Percentiles rank a stretch among this genome's conserved stretches.
Conservation (phyloP, 2,888 invertebrate genomes). For the Campopleginae sp. region DNA sequence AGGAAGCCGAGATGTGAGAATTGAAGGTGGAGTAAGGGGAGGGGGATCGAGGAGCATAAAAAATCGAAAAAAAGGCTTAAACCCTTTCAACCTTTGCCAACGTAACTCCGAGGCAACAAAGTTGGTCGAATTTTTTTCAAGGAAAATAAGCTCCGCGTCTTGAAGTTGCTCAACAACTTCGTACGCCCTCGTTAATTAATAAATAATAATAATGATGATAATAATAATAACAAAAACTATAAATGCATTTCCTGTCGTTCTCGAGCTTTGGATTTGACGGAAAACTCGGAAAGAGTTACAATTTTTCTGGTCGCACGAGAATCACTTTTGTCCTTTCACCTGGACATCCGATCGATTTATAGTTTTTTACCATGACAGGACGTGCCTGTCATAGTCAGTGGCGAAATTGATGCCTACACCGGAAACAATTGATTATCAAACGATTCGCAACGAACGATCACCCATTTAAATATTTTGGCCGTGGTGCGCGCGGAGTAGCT, state of each 20-base stretch:
- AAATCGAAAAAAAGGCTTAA: conserved; percentile 32
- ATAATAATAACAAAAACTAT: background rate
- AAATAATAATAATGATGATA: too few relatives aligned
- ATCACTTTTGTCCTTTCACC: background rate
- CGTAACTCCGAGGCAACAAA: conserved; percentile 54
- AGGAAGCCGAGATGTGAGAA: conserved; percentile 15
- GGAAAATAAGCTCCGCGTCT: conserved; percentile 35
- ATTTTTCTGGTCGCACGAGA: too few relatives aligned
- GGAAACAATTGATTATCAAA: background rate
- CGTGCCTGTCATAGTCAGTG: background rate
- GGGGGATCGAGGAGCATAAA: background rate
- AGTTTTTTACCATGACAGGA: background rate
- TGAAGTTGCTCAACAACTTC: background rate
- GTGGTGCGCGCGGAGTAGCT: conserved; percentile 6
- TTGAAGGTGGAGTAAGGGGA: background rate
- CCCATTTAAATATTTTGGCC: background rate
- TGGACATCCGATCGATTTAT: background rate
- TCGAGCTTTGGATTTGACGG: too few relatives aligned
- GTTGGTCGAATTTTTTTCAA: conserved; percentile 70
- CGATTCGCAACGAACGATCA: conserved; percentile 20
- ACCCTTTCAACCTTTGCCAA: conserved; percentile 44
- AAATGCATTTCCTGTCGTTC: background rate
- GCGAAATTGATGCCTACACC: background rate
- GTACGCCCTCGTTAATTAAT: background rate
- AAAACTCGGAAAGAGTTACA: too few relatives aligned